These are phyloP conservation scores for Oophaga pumilio DNA, from an alignment of 2,113 vertebrate species.

Conservation along the genomic window DNA sequence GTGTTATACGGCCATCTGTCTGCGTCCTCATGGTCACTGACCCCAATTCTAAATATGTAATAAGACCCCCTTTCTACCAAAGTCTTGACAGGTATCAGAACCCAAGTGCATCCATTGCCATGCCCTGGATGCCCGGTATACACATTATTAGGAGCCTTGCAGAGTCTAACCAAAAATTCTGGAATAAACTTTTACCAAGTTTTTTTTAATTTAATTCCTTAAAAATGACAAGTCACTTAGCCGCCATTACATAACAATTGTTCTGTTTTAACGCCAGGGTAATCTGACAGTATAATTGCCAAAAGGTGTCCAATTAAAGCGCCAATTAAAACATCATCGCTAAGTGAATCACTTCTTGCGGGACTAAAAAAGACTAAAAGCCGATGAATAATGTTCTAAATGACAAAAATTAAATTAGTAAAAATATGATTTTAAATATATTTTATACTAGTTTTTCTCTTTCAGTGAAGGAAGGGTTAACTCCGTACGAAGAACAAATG, in stretches of 20 bases:
- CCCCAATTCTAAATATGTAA: too few relatives aligned
- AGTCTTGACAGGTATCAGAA: too few relatives aligned
- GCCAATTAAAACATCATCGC: conserved; percentile 47
- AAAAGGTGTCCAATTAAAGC: conserved; percentile 33
- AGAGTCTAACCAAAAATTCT: not conserved
- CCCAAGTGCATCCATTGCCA: too few relatives aligned
- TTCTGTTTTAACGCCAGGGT: not conserved
- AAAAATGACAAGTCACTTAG: not conserved
- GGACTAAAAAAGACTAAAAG: not conserved
- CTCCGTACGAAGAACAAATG: conserved; percentile 15
- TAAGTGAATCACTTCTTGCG: conserved; percentile 20
- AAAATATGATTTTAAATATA: not conserved
- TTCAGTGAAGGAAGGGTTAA: conserved; percentile 9
- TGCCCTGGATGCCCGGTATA: too few relatives aligned
- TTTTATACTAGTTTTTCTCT: not conserved
- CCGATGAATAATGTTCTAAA: not conserved
- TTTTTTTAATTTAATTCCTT: not conserved
- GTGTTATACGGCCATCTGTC: too few relatives aligned
- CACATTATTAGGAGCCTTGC: not conserved
- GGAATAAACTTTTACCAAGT: not conserved
- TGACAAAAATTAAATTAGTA: not conserved
- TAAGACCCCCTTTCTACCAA: too few relatives aligned
- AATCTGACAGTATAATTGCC: conserved; percentile 46
- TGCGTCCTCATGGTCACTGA: too few relatives aligned
- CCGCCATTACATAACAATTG: conserved; percentile 13